Evolutionary conservation across 1,140 invertebrate species (phyloP).

Genomic region (Bactericera cockerelli): DNA sequence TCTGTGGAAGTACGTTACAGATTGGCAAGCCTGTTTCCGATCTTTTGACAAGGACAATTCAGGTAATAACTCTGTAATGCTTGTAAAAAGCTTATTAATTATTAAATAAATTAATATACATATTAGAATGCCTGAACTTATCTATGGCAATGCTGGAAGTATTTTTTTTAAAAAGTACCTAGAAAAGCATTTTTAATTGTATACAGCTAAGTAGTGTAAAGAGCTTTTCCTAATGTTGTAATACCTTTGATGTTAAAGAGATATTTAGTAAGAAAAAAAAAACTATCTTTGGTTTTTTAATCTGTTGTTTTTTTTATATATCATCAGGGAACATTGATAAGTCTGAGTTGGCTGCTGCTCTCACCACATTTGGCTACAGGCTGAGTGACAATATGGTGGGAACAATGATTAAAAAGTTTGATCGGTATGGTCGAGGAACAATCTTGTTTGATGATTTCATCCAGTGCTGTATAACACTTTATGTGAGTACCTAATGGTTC

Average conservation of each 20-base stretch:
- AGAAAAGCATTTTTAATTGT: too few species aligned
- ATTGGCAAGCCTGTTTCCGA: constrained; percentile 93
- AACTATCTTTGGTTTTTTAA: too few species aligned
- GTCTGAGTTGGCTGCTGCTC: constrained; percentile 72
- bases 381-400: constrained; percentile 70
- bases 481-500: constrained; percentile 80
- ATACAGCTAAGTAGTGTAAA: too few species aligned
- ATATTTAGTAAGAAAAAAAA: too few species aligned
- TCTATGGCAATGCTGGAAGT: too few species aligned
- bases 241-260: too few species aligned
- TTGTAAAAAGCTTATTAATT: background rate
- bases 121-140: too few species aligned
- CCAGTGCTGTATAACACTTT: constrained; percentile 82
- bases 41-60: constrained; percentile 89
- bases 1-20: constrained; percentile 96
- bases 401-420: constrained; percentile 81
- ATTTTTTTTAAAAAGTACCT: too few species aligned
- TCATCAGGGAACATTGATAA: constrained; percentile 92
- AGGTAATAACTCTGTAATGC: too few species aligned
- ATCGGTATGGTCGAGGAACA: constrained; percentile 72
- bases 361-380: constrained; percentile 84
- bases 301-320: too few species aligned
- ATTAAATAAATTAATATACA: too few species aligned
- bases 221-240: too few species aligned
- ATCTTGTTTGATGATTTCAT: constrained; percentile 99